Percentiles rank a stretch among this genome's conserved stretches.
Evolutionary conservation across 2,888 invertebrate genomes (phyloP).

Genomic region (Microctonus aethiopoides): DNA sequence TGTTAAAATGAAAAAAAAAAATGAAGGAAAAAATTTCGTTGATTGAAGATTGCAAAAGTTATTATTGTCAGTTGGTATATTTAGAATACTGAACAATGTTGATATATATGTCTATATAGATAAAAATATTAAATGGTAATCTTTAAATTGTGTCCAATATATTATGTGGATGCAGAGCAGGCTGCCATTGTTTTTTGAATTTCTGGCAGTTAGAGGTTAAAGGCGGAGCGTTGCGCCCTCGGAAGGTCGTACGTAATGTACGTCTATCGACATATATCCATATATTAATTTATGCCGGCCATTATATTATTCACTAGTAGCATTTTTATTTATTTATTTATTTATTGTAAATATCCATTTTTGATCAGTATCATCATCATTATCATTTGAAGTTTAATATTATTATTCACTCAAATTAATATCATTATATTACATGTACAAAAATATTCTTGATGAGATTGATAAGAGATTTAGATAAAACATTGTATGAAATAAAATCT

Average conservation of each 20-base stretch:
- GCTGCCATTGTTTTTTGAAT: slow-evolving; percentile 63
- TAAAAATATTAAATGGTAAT: too few species aligned
- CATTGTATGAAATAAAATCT: too few species aligned
- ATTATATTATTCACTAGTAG: too few species aligned
- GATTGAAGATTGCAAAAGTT: not conserved
- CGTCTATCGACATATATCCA: slow-evolving; percentile 44
- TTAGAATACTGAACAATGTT: not conserved
- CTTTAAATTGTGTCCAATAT: not conserved
- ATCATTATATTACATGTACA: too few species aligned
- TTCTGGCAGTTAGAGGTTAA: slow-evolving; percentile 55
- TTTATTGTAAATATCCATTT: too few species aligned
- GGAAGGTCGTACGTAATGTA: slow-evolving; percentile 63
- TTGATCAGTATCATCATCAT: too few species aligned
- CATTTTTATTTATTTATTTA: too few species aligned
- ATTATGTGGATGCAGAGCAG: slow-evolving; percentile 12
- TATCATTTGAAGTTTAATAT: too few species aligned
- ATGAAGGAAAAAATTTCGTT: not conserved
- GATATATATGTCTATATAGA: too few species aligned
- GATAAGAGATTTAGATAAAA: too few species aligned
- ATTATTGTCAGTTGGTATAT: not conserved
- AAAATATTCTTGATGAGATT: too few species aligned
- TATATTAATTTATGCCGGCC: slow-evolving; percentile 28
- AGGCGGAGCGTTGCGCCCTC: slow-evolving; percentile 65
- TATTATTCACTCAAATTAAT: too few species aligned
- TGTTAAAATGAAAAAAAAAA: not conserved